phyloP scores from a whole-genome alignment of 1,140 invertebrate species.

The Steinernema khuongi region DNA sequence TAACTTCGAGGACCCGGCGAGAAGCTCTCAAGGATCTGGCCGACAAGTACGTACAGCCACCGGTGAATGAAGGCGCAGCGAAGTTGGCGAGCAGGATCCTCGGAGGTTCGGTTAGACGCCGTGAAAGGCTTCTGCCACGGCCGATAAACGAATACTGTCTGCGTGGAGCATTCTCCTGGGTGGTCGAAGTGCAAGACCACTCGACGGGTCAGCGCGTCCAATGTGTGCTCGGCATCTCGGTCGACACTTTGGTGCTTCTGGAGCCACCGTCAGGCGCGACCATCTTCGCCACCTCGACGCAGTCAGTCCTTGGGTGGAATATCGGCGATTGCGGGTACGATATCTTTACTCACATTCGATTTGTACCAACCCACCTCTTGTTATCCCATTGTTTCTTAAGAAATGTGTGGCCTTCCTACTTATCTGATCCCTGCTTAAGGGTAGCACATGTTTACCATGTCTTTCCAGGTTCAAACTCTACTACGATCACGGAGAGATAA shows the following conservation, averaged over 20 bases:
- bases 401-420: too few relatives aligned
- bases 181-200: conserved; percentile 69
- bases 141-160: conserved; percentile 68
- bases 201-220: conserved; percentile 66
- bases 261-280: conserved; percentile 75
- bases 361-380: too few relatives aligned
- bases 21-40: conserved; percentile 87
- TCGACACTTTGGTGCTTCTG: conserved; percentile 78
- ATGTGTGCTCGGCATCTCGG: conserved; percentile 78
- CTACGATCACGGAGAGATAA: conserved; percentile 57
- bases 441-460: too few relatives aligned
- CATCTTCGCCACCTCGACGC: conserved; percentile 77
- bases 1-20: conserved; percentile 88
- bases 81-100: conserved; percentile 57
- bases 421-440: too few relatives aligned
- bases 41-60: conserved; percentile 68
- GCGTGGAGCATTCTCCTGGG: conserved; percentile 73
- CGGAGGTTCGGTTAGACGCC: conserved; percentile 65
- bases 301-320: conserved; percentile 76
- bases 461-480: conserved; percentile 51
- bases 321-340: conserved; percentile 46
- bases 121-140: conserved; percentile 66
- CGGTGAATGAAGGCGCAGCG: conserved; percentile 55
- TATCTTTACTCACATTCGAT: not conserved
- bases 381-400: too few relatives aligned